These are phyloP conservation scores for Heterodera carotae DNA, from an alignment of 1,140 invertebrate genomes.

Conservation along the genomic window DNA sequence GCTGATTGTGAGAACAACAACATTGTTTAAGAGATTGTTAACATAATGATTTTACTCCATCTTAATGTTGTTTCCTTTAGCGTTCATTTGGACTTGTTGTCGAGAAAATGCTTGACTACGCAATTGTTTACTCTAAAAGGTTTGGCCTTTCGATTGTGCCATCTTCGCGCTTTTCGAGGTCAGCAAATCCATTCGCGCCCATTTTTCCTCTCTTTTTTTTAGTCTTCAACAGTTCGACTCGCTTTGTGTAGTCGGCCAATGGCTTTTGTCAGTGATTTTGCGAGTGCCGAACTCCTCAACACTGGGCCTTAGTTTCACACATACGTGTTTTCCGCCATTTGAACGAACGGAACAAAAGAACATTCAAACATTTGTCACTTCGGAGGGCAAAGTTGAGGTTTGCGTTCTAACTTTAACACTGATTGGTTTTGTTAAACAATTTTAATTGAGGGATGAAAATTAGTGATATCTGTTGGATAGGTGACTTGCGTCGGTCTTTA, in stretches of 20 bases:
- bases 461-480: too few species aligned
- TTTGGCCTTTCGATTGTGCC: slow-evolving; percentile 5
- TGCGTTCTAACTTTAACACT: neutral
- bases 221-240: slow-evolving; percentile 24
- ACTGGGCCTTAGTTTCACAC: neutral
- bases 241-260: slow-evolving; percentile 12
- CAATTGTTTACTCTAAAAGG: slow-evolving; percentile 16
- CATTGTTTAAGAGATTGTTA: neutral
- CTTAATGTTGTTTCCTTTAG: slow-evolving; percentile 1
- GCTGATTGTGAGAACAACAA: too few species aligned
- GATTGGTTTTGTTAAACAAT: too few species aligned
- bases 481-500: too few species aligned
- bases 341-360: slow-evolving; percentile 18
- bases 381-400: slow-evolving; percentile 9
- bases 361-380: slow-evolving; percentile 1
- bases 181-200: neutral
- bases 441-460: too few species aligned
- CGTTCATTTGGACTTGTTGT: slow-evolving; percentile 18
- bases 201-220: neutral
- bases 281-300: neutral
- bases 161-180: slow-evolving; percentile 11
- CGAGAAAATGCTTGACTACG: slow-evolving; percentile 14
- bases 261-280: neutral
- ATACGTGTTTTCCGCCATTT: slow-evolving; percentile 24
- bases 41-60: neutral